These are phyloP conservation scores for Vanacampus margaritifer DNA, from an alignment of 2,113 vertebrate genomes.

Conservation along the genomic window DNA sequence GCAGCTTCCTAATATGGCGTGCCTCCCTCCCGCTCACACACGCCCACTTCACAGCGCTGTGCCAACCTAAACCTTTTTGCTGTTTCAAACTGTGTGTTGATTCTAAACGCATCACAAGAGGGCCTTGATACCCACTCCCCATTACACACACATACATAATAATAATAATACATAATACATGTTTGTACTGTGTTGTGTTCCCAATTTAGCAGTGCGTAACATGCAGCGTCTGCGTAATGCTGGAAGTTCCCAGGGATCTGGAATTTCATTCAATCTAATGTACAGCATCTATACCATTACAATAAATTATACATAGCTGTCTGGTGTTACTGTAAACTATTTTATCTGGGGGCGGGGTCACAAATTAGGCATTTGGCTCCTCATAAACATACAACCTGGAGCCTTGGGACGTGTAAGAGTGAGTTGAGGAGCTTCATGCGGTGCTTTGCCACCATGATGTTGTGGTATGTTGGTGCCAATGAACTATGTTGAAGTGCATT, in stretches of 20 bases:
- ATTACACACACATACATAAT: neutral
- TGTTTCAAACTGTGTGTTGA: conserved; percentile 18
- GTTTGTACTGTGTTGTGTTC: too few relatives aligned
- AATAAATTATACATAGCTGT: neutral
- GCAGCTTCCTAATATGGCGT: conserved; percentile 26
- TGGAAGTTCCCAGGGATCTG: neutral
- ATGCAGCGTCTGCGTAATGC: neutral
- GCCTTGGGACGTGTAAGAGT: too few relatives aligned
- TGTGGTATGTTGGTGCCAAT: too few relatives aligned
- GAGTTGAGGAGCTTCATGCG: too few relatives aligned
- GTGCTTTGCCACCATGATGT: too few relatives aligned
- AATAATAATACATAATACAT: too few relatives aligned
- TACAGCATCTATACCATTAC: neutral
- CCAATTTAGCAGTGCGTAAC: neutral
- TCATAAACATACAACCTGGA: neutral
- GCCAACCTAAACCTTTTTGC: conserved; percentile 15
- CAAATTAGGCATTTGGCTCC: too few relatives aligned
- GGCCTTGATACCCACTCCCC: neutral
- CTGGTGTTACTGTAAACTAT: too few relatives aligned
- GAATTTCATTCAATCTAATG: neutral
- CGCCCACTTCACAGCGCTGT: conserved; percentile 27
- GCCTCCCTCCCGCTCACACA: conserved; percentile 4
- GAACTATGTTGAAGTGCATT: too few relatives aligned
- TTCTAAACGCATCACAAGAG: neutral
- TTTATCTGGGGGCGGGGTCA: too few relatives aligned